These are phyloP conservation scores for Metopolophium dirhodum DNA, from an alignment of 1,140 invertebrate species.

Conservation along the genomic window DNA sequence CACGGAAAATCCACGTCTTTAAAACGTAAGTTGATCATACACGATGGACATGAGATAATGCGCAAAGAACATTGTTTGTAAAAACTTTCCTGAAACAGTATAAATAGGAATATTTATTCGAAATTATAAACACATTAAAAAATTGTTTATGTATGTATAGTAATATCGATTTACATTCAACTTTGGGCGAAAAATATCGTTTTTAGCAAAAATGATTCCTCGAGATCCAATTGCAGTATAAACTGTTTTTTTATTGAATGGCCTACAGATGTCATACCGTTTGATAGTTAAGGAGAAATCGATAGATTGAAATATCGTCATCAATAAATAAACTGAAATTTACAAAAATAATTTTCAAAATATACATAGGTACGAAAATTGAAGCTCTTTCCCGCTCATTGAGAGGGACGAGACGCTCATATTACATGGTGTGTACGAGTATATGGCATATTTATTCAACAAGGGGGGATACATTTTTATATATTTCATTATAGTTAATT, in stretches of 20 bases:
- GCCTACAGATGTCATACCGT: slow-evolving; percentile 35
- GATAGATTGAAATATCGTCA: slow-evolving; percentile 12
- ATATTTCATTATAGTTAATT: neutral
- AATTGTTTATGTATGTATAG: neutral
- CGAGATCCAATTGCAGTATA: slow-evolving; percentile 23
- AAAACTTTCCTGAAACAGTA: neutral
- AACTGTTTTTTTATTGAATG: slow-evolving; percentile 22
- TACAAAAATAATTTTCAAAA: neutral
- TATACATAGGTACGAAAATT: neutral
- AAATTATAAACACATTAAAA: neutral
- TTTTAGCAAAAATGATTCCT: slow-evolving; percentile 32
- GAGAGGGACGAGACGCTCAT: neutral
- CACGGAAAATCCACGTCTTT: slow-evolving; percentile 63
- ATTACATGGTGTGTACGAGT: neutral
- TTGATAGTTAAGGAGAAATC: neutral
- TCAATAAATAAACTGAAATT: slow-evolving; percentile 30
- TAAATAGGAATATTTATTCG: neutral
- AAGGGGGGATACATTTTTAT: too few species aligned
- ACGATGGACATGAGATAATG: slow-evolving; percentile 75
- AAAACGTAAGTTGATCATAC: slow-evolving; percentile 71
- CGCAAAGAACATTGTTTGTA: slow-evolving; percentile 69
- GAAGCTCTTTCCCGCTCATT: neutral
- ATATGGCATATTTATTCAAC: neutral
- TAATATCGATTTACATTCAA: neutral
- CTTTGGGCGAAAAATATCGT: neutral